phyloP scores from a whole-genome alignment of 1,140 invertebrate genomes.

The Thrips palmi region DNA sequence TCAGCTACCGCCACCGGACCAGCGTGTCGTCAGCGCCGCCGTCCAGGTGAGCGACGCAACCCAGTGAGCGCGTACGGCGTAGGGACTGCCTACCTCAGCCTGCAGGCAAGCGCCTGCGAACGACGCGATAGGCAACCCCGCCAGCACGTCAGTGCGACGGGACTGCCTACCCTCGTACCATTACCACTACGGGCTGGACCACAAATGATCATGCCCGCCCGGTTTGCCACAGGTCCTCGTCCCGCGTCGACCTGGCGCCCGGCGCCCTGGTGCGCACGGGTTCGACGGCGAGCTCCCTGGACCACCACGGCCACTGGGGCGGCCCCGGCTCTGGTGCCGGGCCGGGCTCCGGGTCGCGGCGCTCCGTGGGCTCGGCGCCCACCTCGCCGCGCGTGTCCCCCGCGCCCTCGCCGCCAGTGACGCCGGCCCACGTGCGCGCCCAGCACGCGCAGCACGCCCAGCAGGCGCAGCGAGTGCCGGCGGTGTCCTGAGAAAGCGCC shows the following conservation, averaged over 20 bases:
- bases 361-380: constrained; percentile 36
- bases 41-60: too few species aligned
- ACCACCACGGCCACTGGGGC: constrained; percentile 49
- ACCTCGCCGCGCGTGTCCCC: constrained; percentile 2
- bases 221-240: constrained; percentile 21
- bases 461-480: not conserved
- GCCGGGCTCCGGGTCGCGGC: constrained; percentile 15
- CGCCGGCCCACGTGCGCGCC: constrained; percentile 10
- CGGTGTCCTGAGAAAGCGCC: constrained; percentile 11
- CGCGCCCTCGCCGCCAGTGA: too few species aligned
- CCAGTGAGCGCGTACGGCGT: too few species aligned
- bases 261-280: too few species aligned
- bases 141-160: too few species aligned
- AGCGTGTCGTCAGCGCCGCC: too few species aligned
- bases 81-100: too few species aligned
- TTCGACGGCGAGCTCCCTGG: constrained; percentile 26
- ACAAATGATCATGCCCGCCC: constrained; percentile 16
- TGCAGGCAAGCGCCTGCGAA: too few species aligned
- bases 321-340: constrained; percentile 55
- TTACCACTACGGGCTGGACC: too few species aligned
- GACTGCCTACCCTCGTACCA: too few species aligned
- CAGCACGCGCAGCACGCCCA: not conserved
- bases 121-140: too few species aligned
- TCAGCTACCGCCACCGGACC: too few species aligned
- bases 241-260: constrained; percentile 23